phyloP scores from a whole-genome alignment of 2,888 invertebrate species.

The Torymus auratus region DNA sequence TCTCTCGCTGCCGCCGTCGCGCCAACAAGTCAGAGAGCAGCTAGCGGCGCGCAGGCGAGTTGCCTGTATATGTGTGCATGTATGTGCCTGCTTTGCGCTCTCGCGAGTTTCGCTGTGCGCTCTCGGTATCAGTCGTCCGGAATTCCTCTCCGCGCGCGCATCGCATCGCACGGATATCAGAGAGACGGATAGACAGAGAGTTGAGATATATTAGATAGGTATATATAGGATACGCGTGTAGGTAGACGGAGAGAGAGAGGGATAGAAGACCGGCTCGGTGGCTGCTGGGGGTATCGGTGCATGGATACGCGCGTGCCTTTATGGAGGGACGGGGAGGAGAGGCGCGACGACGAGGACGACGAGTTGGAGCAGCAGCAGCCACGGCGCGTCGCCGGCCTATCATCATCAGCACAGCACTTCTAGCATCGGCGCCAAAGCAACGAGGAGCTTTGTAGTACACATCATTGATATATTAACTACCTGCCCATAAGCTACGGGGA shows the following conservation, averaged over 20 bases:
- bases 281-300: not conserved
- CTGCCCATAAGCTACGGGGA: no score
- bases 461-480: no score
- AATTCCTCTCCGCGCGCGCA: conserved; percentile 30
- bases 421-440: no score
- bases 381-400: not conserved
- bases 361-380: not conserved
- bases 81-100: no score
- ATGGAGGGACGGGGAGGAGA: not conserved
- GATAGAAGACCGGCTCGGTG: no score
- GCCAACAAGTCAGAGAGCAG: conserved; percentile 4
- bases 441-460: no score
- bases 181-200: not conserved
- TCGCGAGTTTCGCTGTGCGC: not conserved
- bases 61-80: no score
- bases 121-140: conserved; percentile 25
- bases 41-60: no score
- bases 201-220: no score
- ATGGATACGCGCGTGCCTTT: not conserved
- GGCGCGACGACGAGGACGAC: not conserved
- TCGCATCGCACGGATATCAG: conserved; percentile 2
- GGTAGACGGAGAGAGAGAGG: no score
- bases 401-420: no score
- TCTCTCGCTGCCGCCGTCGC: not conserved
- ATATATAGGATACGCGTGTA: no score